Conservation (phyloP, 2,888 invertebrate genomes). For the Rutpela maculata region DNA sequence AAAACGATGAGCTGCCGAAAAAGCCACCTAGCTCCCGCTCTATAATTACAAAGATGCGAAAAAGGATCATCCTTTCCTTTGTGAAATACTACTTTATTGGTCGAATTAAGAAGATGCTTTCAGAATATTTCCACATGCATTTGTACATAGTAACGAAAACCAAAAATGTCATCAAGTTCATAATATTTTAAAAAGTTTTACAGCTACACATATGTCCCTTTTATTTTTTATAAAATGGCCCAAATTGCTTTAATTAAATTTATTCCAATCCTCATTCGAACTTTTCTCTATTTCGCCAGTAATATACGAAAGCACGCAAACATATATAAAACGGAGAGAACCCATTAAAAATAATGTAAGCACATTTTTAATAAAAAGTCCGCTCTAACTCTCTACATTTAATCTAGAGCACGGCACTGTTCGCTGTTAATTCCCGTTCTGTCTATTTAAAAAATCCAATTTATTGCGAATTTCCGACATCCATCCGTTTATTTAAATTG, state of each 20-base stretch:
- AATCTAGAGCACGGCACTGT: constrained; percentile 9
- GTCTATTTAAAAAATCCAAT: constrained; percentile 16
- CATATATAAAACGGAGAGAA: neutral
- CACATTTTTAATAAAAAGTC: neutral
- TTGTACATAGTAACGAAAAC: too few species aligned
- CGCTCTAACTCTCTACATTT: neutral
- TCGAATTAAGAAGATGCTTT: neutral
- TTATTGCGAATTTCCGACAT: constrained; percentile 9
- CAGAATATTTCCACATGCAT: neutral
- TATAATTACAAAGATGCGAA: too few species aligned
- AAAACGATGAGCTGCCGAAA: too few species aligned
- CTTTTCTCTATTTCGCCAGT: neutral
- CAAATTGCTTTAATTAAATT: neutral
- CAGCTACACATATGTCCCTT: neutral
- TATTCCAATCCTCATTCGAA: neutral
- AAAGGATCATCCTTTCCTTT: too few species aligned
- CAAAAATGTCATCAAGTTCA: too few species aligned
- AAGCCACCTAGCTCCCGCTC: too few species aligned
- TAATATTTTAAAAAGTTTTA: neutral
- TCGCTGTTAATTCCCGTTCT: constrained; percentile 20
- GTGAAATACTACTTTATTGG: neutral
- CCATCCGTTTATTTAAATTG: constrained; percentile 25
- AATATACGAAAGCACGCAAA: neutral
- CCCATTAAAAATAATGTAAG: neutral
- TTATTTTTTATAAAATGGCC: neutral